A percentile compares a stretch with the other conserved stretches of the same genome.
Evolutionary conservation across 2,797 vertebrate genomes (phyloP).

Genomic region (Acrossocheilus fasciatus): DNA sequence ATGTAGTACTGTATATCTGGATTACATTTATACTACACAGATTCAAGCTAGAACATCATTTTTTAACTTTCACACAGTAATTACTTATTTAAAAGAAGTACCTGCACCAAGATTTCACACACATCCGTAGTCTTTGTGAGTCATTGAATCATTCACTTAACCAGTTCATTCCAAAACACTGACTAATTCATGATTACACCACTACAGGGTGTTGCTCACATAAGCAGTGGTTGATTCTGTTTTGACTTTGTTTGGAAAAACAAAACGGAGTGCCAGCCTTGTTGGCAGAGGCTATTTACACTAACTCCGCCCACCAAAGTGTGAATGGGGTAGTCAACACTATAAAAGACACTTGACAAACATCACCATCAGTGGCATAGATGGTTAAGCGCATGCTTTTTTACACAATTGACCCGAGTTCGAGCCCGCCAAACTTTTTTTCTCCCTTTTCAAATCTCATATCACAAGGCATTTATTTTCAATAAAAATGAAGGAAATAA

Average conservation of each 20-base stretch:
- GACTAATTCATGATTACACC: not conserved
- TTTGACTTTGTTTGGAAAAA: not conserved
- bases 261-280: not conserved
- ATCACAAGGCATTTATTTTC: no score
- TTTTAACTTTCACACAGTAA: not conserved
- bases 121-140: not conserved
- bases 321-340: no score
- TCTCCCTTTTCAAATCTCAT: no score
- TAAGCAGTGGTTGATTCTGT: no score
- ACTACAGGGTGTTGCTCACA: not conserved
- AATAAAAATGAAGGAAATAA: no score
- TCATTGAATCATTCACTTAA: not conserved
- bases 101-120: not conserved
- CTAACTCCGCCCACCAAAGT: no score
- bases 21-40: not conserved
- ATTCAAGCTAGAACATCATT: not conserved
- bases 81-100: not conserved
- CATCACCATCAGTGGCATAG: no score
- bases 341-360: no score
- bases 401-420: no score
- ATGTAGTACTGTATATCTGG: not conserved
- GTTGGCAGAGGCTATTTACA: not conserved
- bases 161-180: not conserved
- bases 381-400: no score
- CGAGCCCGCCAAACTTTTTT: no score